Evolutionary conservation across 2,113 vertebrate species (phyloP).

Genomic region (Oncorhynchus keta): DNA sequence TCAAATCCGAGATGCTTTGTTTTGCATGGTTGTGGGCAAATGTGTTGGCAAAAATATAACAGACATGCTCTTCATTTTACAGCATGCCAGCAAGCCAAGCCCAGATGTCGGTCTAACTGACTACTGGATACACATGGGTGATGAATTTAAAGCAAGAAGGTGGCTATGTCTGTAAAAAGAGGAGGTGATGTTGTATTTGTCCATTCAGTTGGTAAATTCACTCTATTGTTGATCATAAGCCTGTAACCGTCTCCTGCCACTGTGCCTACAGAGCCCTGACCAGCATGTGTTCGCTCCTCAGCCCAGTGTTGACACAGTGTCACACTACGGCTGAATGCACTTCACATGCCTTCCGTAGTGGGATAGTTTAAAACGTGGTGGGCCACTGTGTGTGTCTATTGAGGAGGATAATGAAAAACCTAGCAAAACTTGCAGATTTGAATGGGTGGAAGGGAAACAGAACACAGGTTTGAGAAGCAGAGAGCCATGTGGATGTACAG

Average conservation of each 20-base stretch:
- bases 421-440: background rate
- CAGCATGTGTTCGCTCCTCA: background rate
- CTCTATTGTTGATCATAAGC: too few species aligned
- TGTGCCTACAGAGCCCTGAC: background rate
- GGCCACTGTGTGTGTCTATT: too few species aligned
- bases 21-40: background rate
- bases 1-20: background rate
- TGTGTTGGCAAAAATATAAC: background rate
- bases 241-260: too few species aligned
- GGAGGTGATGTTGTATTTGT: too few species aligned
- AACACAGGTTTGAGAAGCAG: background rate
- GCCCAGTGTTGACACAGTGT: background rate
- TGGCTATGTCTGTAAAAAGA: too few species aligned
- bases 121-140: background rate
- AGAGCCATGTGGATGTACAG: background rate
- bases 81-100: background rate
- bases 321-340: background rate
- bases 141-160: background rate
- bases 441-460: background rate
- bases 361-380: background rate
- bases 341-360: background rate
- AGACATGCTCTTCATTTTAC: background rate
- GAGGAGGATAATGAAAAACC: background rate
- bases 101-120: background rate
- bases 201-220: too few species aligned